Evolutionary conservation across 2,113 vertebrate genomes (phyloP).

Genomic region (Eublepharis macularius): DNA sequence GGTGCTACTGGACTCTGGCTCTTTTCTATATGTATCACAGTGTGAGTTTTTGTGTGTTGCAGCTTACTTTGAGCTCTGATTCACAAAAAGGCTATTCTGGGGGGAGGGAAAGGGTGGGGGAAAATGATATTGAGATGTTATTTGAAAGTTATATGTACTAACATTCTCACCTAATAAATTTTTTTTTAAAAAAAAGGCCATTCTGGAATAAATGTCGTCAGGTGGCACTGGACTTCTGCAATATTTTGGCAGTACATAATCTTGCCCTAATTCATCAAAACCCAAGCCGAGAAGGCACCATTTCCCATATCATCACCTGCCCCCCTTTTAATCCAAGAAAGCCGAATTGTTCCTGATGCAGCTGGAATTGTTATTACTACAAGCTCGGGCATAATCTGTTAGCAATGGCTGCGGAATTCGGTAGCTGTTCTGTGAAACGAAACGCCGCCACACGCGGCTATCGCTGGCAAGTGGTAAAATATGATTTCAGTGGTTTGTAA

Average conservation of each 20-base stretch:
- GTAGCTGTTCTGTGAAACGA: fast-evolving
- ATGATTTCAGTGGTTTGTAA: fast-evolving
- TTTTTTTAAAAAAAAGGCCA: too few relatives aligned
- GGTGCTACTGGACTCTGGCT: too few relatives aligned
- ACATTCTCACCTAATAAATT: too few relatives aligned
- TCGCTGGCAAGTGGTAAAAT: fast-evolving
- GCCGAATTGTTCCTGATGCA: fast-evolving
- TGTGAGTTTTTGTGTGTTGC: too few relatives aligned
- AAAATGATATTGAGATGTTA: too few relatives aligned
- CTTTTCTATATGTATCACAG: too few relatives aligned
- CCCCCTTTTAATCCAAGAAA: fast-evolving
- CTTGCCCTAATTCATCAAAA: neutral
- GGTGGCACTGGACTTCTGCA: neutral
- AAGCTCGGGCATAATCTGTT: neutral
- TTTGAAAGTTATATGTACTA: too few relatives aligned
- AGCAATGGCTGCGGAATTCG: neutral
- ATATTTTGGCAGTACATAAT: neutral
- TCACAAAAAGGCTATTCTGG: too few relatives aligned
- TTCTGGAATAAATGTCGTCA: too few relatives aligned
- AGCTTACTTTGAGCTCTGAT: too few relatives aligned
- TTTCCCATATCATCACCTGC: neutral
- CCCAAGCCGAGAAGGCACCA: fast-evolving
- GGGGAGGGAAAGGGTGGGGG: too few relatives aligned
- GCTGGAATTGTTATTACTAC: neutral
- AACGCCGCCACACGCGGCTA: neutral